Evolutionary conservation across 2,797 vertebrate species (phyloP), one percentile per base, ranked within the genome.

Genomic region (Crax fasciolata): DNA sequence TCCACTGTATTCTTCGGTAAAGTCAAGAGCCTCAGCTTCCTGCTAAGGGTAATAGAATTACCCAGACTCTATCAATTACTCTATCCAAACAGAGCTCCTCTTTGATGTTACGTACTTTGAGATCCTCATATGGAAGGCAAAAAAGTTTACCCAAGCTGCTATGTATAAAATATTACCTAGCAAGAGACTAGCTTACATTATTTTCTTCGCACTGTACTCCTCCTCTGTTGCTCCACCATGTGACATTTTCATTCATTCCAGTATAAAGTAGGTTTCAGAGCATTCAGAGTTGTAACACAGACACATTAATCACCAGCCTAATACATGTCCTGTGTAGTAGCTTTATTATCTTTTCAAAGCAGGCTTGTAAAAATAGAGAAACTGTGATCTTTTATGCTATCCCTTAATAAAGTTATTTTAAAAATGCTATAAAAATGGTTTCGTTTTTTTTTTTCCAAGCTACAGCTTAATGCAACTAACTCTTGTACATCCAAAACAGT

Each of bases 401-500:
- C 81, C 93, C 92, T 97, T 95, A 95, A 94, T 96, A 97, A 94
- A 94, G 79, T 95, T 95, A 96, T 96, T 97, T 97, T 96, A 24
- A 96, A 97, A 97, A 96, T 91, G 90, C 89, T 92, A 87, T 95
- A 96, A 96, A 97, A 96, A 85, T 84, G 4, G 94, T 92, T 95
- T 94, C 73, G 71, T 23, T 30, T 6, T 92, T 35, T 35, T 93
- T 96, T 94, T 88, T 73, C 94, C 77, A 87, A 93, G 78, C 84
- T 96, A 65, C 90, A 96, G 76, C 41, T 93, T 97, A 96, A 96
- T 92, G 95, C 87, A 95, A 89, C 94, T 87, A 90, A 93, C 89
- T 97, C 87, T 94, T 81, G 95, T 93, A 96, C 87, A 95, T 97
- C 95, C 95, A 96, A 97, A 97, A 96, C 97, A 97, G 95, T 97